phyloP scores from a whole-genome alignment of 2,113 vertebrate genomes.

The Talpa occidentalis region DNA sequence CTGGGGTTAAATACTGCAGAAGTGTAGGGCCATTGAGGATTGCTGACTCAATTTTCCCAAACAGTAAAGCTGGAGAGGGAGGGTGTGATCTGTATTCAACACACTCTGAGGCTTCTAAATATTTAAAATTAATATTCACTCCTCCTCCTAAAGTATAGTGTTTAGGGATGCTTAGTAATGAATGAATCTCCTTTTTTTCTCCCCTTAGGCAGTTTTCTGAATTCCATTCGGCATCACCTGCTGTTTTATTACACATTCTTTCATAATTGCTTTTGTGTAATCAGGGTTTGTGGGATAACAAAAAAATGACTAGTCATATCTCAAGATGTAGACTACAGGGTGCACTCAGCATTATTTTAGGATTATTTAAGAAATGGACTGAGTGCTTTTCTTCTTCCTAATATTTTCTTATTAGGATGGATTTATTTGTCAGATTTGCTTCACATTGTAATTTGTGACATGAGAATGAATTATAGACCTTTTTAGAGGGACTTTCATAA shows the following conservation, averaged over 20 bases:
- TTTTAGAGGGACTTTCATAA: constrained; percentile 10
- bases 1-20: constrained; percentile 55
- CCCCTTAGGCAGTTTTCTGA: constrained; percentile 60
- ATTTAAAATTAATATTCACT: constrained; percentile 75
- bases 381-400: constrained; percentile 78
- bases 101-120: constrained; percentile 54
- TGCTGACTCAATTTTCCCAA: constrained; percentile 71
- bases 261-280: constrained; percentile 84
- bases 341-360: constrained; percentile 78
- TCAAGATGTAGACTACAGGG: constrained; percentile 72
- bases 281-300: constrained; percentile 78
- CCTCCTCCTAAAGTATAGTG: constrained; percentile 40
- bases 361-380: constrained; percentile 84
- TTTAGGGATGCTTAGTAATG: constrained; percentile 64
- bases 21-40: neutral
- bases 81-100: constrained; percentile 32
- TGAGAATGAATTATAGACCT: constrained; percentile 77
- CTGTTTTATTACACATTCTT: constrained; percentile 83
- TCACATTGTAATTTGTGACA: constrained; percentile 72
- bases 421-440: constrained; percentile 83
- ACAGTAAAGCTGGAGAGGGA: neutral
- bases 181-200: constrained; percentile 67
- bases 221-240: constrained; percentile 79
- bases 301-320: constrained; percentile 79
- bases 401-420: constrained; percentile 81